Conservation (phyloP, 2,113 vertebrate species). For the Craseonycteris thonglongyai region DNA sequence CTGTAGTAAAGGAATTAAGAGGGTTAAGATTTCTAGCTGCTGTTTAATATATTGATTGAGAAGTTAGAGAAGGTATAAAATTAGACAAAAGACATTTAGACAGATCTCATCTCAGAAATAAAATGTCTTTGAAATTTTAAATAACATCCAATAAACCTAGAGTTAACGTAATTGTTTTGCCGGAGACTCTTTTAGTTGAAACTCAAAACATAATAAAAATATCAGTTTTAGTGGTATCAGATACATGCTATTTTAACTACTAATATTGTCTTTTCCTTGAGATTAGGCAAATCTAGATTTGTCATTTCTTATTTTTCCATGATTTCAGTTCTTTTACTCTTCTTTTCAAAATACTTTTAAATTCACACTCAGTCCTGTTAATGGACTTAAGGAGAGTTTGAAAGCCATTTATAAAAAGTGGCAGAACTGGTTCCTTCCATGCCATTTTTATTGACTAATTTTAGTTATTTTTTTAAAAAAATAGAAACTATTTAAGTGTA, state of each 20-base stretch:
- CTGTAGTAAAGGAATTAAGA: not conserved
- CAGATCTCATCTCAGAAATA: not conserved
- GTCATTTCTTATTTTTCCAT: not conserved
- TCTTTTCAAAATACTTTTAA: not conserved
- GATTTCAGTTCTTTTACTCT: not conserved
- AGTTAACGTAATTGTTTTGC: not conserved
- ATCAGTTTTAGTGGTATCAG: not conserved
- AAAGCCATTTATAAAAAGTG: not conserved
- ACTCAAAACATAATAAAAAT: not conserved
- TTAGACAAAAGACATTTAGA: not conserved
- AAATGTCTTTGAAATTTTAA: not conserved
- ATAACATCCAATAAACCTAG: not conserved
- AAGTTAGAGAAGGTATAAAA: not conserved
- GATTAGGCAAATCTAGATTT: not conserved
- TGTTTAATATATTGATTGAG: not conserved
- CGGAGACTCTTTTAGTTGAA: not conserved
- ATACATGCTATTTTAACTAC: not conserved
- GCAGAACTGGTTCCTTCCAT: not conserved
- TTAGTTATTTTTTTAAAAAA: constrained; percentile 9
- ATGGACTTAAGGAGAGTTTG: not conserved
- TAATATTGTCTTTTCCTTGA: not conserved
- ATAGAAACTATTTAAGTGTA: not conserved
- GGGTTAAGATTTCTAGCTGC: not conserved
- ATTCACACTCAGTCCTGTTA: not conserved
- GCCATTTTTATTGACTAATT: constrained; percentile 2